phyloP scores from a whole-genome alignment of 2,797 vertebrate species.

The Hyperoplus immaculatus region DNA sequence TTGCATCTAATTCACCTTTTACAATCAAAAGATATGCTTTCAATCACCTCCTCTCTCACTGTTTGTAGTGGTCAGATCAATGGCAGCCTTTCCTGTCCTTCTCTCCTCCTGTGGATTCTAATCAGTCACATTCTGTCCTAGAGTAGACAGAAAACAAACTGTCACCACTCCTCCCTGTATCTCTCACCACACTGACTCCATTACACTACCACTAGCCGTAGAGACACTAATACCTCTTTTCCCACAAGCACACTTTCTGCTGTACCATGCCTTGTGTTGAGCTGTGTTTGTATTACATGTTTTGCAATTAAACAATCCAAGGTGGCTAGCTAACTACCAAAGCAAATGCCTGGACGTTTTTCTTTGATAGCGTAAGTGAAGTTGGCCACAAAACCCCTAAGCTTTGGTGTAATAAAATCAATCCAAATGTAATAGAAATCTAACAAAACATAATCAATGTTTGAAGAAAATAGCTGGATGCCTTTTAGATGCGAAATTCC shows the following conservation, averaged over 20 bases:
- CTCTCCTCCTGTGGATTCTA: constrained; percentile 11
- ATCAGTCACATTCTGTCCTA: constrained; percentile 1
- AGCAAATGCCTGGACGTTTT: neutral
- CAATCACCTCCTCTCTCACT: neutral
- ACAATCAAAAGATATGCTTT: no score
- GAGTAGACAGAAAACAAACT: constrained; percentile 13
- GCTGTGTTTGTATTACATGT: constrained; percentile 10
- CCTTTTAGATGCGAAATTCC: no score
- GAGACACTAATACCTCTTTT: constrained; percentile 60
- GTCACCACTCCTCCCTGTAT: constrained; percentile 35
- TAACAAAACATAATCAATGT: no score
- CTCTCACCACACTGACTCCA: constrained; percentile 26
- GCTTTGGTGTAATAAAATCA: no score
- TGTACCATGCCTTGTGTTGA: constrained; percentile 24
- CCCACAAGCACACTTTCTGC: constrained; percentile 18
- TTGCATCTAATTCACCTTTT: constrained; percentile 22
- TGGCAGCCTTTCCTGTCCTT: neutral
- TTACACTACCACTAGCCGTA: constrained; percentile 46
- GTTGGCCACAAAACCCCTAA: neutral
- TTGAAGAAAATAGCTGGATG: no score
- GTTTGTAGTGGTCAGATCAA: no score
- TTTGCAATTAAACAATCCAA: no score
- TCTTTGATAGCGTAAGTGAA: neutral
- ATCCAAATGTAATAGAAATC: no score
- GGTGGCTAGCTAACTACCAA: neutral